Evolutionary conservation across 2,113 vertebrate species (phyloP).

Genomic region (Sander lucioperca): DNA sequence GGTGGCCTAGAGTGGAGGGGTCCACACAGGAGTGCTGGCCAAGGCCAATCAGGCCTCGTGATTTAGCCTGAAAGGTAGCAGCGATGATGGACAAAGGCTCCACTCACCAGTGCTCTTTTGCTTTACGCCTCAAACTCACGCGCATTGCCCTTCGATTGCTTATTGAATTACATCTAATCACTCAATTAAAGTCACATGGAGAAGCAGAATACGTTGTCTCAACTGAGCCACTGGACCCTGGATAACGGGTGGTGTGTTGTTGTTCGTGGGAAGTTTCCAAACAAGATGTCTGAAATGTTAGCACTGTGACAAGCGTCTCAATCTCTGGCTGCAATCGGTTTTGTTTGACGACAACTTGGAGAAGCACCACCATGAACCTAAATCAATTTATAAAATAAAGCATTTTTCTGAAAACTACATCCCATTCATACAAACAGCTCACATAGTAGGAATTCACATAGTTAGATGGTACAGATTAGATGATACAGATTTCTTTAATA

Average conservation of each 20-base stretch:
- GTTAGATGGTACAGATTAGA: background rate
- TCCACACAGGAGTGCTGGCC: constrained; percentile 68
- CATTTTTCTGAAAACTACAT: constrained; percentile 3
- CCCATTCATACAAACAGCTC: background rate
- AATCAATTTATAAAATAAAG: too few species aligned
- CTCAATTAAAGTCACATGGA: constrained; percentile 88
- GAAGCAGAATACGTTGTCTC: constrained; percentile 66
- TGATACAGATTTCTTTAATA: background rate
- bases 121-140: constrained; percentile 83
- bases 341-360: constrained; percentile 32
- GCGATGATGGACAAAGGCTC: constrained; percentile 77
- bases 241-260: constrained; percentile 78
- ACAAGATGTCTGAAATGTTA: constrained; percentile 73
- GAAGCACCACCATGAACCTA: constrained; percentile 42
- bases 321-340: background rate
- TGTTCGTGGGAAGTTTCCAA: constrained; percentile 76
- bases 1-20: constrained; percentile 49
- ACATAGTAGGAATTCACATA: background rate
- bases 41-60: constrained; percentile 67
- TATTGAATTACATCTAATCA: constrained; percentile 86
- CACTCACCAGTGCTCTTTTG: constrained; percentile 80
- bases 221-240: constrained; percentile 49
- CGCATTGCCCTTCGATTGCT: constrained; percentile 80
- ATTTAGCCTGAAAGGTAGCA: constrained; percentile 78
- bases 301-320: constrained; percentile 40